Conservation (phyloP, 2,888 invertebrate species). For the Acheta domesticus region DNA sequence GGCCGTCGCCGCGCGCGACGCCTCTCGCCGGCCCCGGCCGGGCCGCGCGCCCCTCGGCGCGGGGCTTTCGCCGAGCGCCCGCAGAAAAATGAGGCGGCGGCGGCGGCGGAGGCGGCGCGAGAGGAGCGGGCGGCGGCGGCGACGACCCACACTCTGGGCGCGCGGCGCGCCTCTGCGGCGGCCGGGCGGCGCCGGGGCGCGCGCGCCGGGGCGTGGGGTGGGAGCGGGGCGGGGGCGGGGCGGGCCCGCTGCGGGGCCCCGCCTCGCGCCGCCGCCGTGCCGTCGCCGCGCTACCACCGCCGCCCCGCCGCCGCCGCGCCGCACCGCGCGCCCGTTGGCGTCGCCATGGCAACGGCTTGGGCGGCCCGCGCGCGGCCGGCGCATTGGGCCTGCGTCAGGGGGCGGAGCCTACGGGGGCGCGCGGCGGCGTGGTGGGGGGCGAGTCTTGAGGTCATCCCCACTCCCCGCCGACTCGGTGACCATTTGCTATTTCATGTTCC, state of each 20-base stretch:
- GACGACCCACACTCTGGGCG: neutral
- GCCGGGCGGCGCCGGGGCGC: slow-evolving; percentile 39
- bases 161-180: slow-evolving; percentile 20
- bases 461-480: slow-evolving; percentile 45
- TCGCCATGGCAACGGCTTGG: slow-evolving; percentile 40
- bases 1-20: slow-evolving; percentile 1
- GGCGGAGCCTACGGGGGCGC: slow-evolving; percentile 25
- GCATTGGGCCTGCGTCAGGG: slow-evolving; percentile 25
- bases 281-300: slow-evolving; percentile 36
- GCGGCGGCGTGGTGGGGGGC: slow-evolving; percentile 25
- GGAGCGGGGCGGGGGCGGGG: slow-evolving; percentile 45
- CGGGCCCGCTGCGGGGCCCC: slow-evolving; percentile 37
- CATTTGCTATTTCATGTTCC: slow-evolving; percentile 56
- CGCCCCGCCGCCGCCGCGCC: slow-evolving; percentile 23
- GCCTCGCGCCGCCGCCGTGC: slow-evolving; percentile 46
- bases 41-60: slow-evolving; percentile 2
- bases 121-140: neutral
- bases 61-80: slow-evolving; percentile 7
- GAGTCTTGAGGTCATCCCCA: slow-evolving; percentile 23
- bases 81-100: neutral
- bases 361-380: slow-evolving; percentile 11
- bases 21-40: neutral
- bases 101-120: neutral
- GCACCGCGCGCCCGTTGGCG: slow-evolving; percentile 35
- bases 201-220: slow-evolving; percentile 42